phyloP scores from a whole-genome alignment of 2,113 vertebrate genomes.

The Pristiophorus japonicus region DNA sequence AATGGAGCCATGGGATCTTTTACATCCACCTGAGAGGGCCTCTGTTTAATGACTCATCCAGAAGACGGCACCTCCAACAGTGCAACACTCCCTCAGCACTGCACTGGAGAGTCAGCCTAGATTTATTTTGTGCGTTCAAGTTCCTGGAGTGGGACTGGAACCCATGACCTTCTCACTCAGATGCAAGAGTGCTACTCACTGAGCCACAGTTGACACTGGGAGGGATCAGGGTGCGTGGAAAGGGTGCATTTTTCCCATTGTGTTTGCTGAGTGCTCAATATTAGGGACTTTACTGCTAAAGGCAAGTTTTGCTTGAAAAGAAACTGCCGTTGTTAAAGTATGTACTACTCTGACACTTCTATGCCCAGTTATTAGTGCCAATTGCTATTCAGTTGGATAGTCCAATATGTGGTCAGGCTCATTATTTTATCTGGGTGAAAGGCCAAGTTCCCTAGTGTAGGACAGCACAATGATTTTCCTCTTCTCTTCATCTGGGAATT shows the following conservation, averaged over 20 bases:
- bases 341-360: not conserved
- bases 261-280: not conserved
- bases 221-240: not conserved
- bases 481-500: not conserved
- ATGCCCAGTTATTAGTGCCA: not conserved
- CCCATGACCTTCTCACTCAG: too few relatives aligned
- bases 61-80: too few relatives aligned
- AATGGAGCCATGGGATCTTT: too few relatives aligned
- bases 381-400: not conserved
- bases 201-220: too few relatives aligned
- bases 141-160: too few relatives aligned
- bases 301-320: not conserved
- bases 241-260: not conserved
- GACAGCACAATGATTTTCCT: not conserved
- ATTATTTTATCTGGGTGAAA: not conserved
- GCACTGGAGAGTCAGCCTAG: too few relatives aligned
- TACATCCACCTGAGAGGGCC: too few relatives aligned
- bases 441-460: not conserved
- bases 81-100: too few relatives aligned
- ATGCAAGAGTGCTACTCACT: too few relatives aligned
- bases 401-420: not conserved
- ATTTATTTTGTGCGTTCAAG: too few relatives aligned
- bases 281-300: not conserved
- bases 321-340: not conserved
- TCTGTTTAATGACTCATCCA: too few relatives aligned